Evolutionary conservation across 2,797 vertebrate species (phyloP), one percentile per base, ranked within the genome.

Genomic region (Clarias fuscus): DNA sequence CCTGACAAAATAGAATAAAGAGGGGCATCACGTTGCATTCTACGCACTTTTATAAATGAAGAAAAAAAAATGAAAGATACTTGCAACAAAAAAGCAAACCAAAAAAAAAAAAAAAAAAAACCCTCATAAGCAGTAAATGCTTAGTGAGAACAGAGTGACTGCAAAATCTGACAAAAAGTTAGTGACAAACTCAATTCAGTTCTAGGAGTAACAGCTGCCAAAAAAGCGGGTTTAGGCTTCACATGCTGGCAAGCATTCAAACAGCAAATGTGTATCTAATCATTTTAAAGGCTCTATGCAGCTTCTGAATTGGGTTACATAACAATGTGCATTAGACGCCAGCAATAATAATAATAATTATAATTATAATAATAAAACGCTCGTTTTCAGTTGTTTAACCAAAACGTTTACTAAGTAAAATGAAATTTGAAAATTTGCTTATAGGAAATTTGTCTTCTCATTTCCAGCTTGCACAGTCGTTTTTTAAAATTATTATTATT

Each of bases 211-310:
- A 82, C 53, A 68, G 84, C 58, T 73, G 83, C 87, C 75, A 88
- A 86, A 89, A 89, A 92, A 20, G 27, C 18, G 92, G 88, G 80
- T n/a, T 81, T 84, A 37, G 86, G 59, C 91, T 91, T 89, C 88
- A 91, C 84, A 91, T 90, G 88, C 76, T 95, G 94, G 95, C 94
- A 83, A 90, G 84, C 78, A 82, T 93, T 95, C 94, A 95, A 94
- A 92, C 90, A 94, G 92, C 93, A 95, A 94, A 94, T 93, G 94
- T 93, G 91, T 92, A 91, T 93, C 93, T 95, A 95, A 96, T 95
- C 94, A 94, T 94, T 94, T 95, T 94, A 94, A 95, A 95, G 2
- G 88, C 86, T 13, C 87, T 88, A 92, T 93, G 93, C 93, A 90
- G 93, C 92, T 82, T 90, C 93, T 91, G 93, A 84, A 93, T 94